These are phyloP conservation scores for Augochlorella aurata DNA, from an alignment of 2,888 invertebrate species.

Conservation along the genomic window DNA sequence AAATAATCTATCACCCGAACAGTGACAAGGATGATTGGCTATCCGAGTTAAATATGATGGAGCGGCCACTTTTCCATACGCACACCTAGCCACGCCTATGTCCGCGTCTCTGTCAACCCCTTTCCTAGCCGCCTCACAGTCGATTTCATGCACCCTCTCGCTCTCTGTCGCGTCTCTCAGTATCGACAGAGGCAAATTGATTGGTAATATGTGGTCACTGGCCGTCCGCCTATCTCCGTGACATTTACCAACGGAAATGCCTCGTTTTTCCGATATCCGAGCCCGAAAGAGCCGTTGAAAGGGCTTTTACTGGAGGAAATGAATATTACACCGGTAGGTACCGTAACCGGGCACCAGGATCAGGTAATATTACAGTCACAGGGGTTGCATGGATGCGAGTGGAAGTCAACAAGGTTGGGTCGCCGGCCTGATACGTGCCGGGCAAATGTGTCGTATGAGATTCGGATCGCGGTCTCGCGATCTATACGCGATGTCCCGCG, in stretches of 20 bases:
- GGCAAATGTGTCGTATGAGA: constrained; percentile 29
- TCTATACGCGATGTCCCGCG: constrained; percentile 1
- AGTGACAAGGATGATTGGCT: constrained; percentile 74
- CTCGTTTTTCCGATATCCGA: constrained; percentile 69
- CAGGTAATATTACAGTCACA: constrained; percentile 54
- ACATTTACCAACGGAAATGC: constrained; percentile 71
- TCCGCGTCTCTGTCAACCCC: constrained; percentile 18
- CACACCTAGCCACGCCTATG: constrained; percentile 29
- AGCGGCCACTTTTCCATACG: constrained; percentile 62
- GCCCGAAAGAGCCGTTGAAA: constrained; percentile 66
- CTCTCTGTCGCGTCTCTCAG: constrained; percentile 46
- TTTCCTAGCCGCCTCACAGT: constrained; percentile 28
- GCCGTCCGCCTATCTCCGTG: constrained; percentile 65
- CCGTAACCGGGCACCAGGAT: constrained; percentile 52
- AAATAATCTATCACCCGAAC: constrained; percentile 75
- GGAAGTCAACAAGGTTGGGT: constrained; percentile 30
- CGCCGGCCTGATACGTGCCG: not conserved
- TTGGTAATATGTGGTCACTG: constrained; percentile 71
- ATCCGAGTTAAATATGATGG: constrained; percentile 75
- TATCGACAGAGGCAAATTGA: constrained; percentile 73
- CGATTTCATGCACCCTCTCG: constrained; percentile 14
- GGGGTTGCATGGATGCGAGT: constrained; percentile 5
- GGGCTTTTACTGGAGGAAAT: constrained; percentile 68
- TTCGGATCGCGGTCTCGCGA: constrained; percentile 11
- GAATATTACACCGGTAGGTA: constrained; percentile 66